These are phyloP conservation scores for Eristalis pertinax DNA, from an alignment of 2,888 invertebrate species.

Conservation along the genomic window DNA sequence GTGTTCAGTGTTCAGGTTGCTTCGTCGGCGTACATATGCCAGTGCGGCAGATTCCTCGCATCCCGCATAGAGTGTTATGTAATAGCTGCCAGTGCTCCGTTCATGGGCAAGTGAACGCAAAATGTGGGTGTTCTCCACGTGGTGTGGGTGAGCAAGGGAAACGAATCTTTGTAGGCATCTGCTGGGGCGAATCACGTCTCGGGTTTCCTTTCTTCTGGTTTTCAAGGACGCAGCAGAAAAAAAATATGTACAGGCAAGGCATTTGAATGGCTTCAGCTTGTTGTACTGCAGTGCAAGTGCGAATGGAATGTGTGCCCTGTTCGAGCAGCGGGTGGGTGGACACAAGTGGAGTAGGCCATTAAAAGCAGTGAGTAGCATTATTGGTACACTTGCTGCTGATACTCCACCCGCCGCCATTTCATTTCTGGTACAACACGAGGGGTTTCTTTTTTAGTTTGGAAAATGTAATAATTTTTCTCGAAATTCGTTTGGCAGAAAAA, in stretches of 20 bases:
- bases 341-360: constrained; percentile 38
- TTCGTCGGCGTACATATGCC: constrained; percentile 39
- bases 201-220: constrained; percentile 19
- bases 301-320: neutral
- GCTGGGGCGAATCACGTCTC: constrained; percentile 24
- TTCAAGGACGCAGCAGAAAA: constrained; percentile 9
- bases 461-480: constrained; percentile 40
- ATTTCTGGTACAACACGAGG: constrained; percentile 18
- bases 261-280: constrained; percentile 32
- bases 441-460: constrained; percentile 2
- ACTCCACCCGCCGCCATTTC: neutral
- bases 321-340: neutral
- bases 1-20: constrained; percentile 10
- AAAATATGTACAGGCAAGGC: neutral
- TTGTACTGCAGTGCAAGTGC: constrained; percentile 1
- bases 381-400: constrained; percentile 32
- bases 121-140: neutral
- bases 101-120: constrained; percentile 33
- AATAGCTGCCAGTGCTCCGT: constrained; percentile 34
- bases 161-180: constrained; percentile 30
- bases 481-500: constrained; percentile 28
- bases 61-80: neutral
- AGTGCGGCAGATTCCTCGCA: constrained; percentile 13
- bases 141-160: neutral
- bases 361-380: constrained; percentile 54